Conservation (phyloP, 2,113 vertebrate species). For the Tursiops truncatus region DNA sequence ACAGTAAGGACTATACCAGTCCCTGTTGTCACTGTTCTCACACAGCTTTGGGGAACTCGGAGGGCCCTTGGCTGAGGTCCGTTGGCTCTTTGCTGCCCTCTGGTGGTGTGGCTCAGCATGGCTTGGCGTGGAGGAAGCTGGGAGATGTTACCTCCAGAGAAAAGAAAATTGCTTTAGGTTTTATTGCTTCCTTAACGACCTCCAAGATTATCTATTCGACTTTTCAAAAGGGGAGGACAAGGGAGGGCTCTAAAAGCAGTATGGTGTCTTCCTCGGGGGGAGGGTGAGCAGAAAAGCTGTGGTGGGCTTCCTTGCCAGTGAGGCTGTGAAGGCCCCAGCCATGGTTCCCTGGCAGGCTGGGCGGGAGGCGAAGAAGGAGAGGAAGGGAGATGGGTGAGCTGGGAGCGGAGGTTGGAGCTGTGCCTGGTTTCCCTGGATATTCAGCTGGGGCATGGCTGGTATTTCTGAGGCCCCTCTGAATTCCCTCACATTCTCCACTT, state of each 20-base stretch:
- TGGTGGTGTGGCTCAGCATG: background rate
- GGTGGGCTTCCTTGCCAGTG: background rate
- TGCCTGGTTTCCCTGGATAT: background rate
- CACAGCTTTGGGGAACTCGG: fast-evolving
- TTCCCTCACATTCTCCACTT: background rate
- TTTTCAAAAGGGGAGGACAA: background rate
- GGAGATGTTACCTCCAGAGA: background rate
- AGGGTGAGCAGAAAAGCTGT: background rate
- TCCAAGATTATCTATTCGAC: background rate
- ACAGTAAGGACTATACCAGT: too few relatives aligned
- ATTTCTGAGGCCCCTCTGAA: background rate
- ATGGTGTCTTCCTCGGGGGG: background rate
- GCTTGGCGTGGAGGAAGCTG: background rate
- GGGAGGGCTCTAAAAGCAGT: background rate
- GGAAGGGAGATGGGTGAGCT: background rate
- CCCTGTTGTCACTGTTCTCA: background rate
- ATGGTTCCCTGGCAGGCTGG: background rate
- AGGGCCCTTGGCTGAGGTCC: background rate
- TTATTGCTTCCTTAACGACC: background rate
- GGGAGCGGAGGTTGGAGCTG: fast-evolving
- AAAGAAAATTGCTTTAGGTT: background rate
- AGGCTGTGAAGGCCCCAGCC: background rate
- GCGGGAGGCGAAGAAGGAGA: background rate
- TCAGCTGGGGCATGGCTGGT: background rate
- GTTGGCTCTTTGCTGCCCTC: background rate